Evolutionary conservation across 2,888 invertebrate species (phyloP), one percentile per base, ranked within the genome.

Genomic region (Cryptophagus acutangulus): DNA sequence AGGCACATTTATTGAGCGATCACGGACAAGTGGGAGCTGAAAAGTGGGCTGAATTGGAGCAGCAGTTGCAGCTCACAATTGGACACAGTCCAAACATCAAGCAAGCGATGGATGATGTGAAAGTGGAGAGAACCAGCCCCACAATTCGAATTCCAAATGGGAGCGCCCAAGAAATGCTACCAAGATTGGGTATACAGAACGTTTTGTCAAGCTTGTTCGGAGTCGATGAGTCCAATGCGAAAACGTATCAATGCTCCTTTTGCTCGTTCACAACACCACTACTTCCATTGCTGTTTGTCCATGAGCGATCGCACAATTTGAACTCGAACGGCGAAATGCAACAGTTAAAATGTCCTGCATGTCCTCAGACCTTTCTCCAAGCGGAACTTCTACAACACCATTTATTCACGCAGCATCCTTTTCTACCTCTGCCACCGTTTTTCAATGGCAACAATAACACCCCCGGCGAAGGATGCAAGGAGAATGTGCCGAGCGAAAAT

Each of bases 211-310:
- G 70, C 46, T 61, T 77, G n/a, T 74, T 77, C 46, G 70, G 70
- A 8, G 64, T 71, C 3, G 74, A 75, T n/a, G 75, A 76, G 20
- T 61, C 70, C 17, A 67, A 66, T 66, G 63, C 80, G 50, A 87
- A 90, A 69, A 83, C 82, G 46, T 93, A 92, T 71, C 85, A 87
- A 50, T 94, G 94, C 71, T 86, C 89, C 29, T 82, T 86, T 65
- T 94, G 94, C 67, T 83, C 87, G 39, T 94, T 92, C 67, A 83
- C 87, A 29, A 92, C 93, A 24, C 84, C 88, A 49, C 85, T 91
- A 63, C 77, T 92, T 58, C 91, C 92, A 38, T 88, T 93, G 61
- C 75, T 94, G 54, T 91, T 90, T 68, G 87, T 92, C 36, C 94
- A 94, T 71, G 93, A 94, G 67, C 81, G 89, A 55, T 87, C 89